A percentile compares a stretch with the other conserved stretches of the same genome.
Conservation (phyloP, 2,888 invertebrate species). For the Zelleria hepariella region DNA sequence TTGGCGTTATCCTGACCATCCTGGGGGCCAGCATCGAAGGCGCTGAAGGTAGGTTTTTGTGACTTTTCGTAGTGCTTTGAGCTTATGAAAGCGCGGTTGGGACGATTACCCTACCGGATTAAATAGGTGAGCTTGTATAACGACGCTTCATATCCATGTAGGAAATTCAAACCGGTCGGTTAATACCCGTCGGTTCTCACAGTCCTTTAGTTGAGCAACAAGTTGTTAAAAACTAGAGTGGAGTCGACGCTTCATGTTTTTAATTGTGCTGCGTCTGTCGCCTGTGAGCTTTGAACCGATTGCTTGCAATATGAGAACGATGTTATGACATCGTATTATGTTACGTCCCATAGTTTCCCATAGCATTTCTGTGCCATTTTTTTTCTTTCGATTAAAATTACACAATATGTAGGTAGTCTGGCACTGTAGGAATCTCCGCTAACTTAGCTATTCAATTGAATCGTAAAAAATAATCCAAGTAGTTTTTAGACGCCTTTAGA, state of each 20-base stretch:
- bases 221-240: slow-evolving; percentile 69
- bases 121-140: slow-evolving; percentile 29
- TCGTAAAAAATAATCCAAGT: neutral
- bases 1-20: slow-evolving; percentile 56
- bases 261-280: slow-evolving; percentile 31
- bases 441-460: neutral
- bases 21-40: slow-evolving; percentile 60
- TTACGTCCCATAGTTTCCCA: slow-evolving; percentile 13
- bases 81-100: slow-evolving; percentile 63
- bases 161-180: slow-evolving; percentile 37
- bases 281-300: neutral
- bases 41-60: slow-evolving; percentile 69
- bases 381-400: neutral
- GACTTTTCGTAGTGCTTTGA: slow-evolving; percentile 20
- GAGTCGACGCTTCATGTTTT: slow-evolving; percentile 62
- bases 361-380: neutral
- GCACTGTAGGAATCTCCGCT: neutral
- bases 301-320: slow-evolving; percentile 5
- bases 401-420: neutral
- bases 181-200: slow-evolving; percentile 60
- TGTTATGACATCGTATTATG: slow-evolving; percentile 32
- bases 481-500: no score
- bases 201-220: slow-evolving; percentile 62
- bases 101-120: slow-evolving; percentile 38
- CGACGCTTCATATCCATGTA: slow-evolving; percentile 38